These are phyloP conservation scores for Spinibarbus caldwelli DNA, from an alignment of 2,797 vertebrate species.

Conservation along the genomic window DNA sequence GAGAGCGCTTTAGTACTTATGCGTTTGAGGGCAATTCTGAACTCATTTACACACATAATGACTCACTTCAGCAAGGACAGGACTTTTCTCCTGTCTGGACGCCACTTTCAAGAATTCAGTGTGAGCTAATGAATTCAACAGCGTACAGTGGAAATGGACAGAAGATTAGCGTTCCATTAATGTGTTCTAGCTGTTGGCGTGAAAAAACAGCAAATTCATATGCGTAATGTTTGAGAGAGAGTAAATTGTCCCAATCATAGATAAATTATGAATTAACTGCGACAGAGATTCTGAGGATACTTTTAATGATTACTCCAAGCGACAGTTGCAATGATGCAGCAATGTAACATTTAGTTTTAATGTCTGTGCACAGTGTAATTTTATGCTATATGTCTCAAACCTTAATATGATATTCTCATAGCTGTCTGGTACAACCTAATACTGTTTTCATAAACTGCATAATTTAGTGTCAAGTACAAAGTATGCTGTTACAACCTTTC, in stretches of 20 bases:
- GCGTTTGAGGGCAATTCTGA: slow-evolving; percentile 28
- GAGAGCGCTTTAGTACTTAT: slow-evolving; percentile 11
- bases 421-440: too few relatives aligned
- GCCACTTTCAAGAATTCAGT: neutral
- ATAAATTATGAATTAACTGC: neutral
- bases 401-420: too few relatives aligned
- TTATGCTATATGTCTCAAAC: too few relatives aligned
- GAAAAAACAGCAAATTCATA: neutral
- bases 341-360: too few relatives aligned
- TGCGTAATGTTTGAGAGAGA: neutral
- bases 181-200: neutral
- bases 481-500: too few relatives aligned
- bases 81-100: slow-evolving; percentile 5
- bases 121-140: slow-evolving; percentile 16
- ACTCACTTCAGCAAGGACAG: slow-evolving; percentile 32
- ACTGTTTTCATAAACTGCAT: too few relatives aligned
- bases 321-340: too few relatives aligned
- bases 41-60: slow-evolving; percentile 39
- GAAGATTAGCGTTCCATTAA: neutral
- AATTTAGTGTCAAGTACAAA: too few relatives aligned
- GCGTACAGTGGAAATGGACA: slow-evolving; percentile 16
- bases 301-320: too few relatives aligned
- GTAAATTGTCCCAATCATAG: neutral
- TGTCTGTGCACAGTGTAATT: too few relatives aligned
- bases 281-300: too few relatives aligned